These are phyloP conservation scores for Helicolenus hilgendorfi DNA, from an alignment of 2,797 vertebrate genomes.

Conservation along the genomic window DNA sequence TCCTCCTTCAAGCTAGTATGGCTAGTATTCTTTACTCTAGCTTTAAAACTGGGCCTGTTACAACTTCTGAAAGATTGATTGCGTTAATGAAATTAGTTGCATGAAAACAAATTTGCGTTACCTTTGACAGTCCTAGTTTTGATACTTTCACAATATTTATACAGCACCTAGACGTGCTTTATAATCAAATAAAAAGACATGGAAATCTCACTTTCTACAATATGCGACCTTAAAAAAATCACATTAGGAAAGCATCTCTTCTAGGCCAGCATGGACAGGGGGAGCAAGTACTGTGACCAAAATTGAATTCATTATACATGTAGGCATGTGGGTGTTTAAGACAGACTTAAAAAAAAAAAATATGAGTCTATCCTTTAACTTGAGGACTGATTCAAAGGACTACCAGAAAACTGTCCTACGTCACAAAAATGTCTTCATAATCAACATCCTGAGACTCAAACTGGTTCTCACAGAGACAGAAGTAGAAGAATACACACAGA, in stretches of 20 bases:
- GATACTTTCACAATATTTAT: too few species aligned
- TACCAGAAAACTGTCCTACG: neutral
- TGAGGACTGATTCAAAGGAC: neutral
- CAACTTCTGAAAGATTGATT: too few species aligned
- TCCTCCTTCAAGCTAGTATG: too few species aligned
- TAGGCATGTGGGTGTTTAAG: neutral
- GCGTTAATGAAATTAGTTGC: too few species aligned
- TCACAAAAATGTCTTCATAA: slow-evolving; percentile 8
- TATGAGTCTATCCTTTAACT: neutral
- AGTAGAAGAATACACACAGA: neutral
- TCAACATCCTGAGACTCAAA: neutral
- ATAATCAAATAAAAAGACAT: neutral
- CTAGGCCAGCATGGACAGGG: neutral
- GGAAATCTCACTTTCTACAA: neutral
- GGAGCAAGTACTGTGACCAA: neutral
- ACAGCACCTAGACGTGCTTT: accelerated
- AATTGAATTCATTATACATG: too few species aligned
- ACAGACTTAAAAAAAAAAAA: neutral
- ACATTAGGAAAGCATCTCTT: neutral
- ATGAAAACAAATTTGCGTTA: too few species aligned
- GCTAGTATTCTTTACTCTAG: too few species aligned
- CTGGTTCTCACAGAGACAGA: neutral
- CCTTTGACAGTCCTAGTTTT: too few species aligned
- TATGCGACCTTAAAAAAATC: neutral
- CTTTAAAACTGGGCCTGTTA: accelerated